Base-by-base conservation (phyloP, 2,797 vertebrate species). In the Siniperca undulata region DNA sequence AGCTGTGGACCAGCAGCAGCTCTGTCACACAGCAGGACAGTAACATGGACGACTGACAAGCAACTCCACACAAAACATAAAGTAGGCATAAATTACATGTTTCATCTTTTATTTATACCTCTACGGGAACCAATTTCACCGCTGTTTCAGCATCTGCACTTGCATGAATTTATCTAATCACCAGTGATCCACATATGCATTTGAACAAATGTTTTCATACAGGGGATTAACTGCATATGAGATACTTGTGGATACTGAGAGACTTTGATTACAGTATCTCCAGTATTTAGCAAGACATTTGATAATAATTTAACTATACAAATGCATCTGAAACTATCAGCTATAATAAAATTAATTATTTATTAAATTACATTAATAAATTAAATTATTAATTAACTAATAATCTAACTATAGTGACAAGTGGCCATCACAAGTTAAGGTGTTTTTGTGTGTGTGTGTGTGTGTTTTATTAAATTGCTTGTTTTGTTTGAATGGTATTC, bases 1-100 rank as follows among this genome's bases (percentile, higher is more conserved):
- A 94, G 86, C 91, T 89, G 87, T 66, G 77, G 70, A 83, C 44
- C 81, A 87, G 75, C 78, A 83, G 74, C 65, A 13, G 53, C 40
- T 70, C 72, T 7, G 81, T 84, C 85, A 82, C 76, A 76, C 81
- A 84, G 80, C 81, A 64, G 67, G 81, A 77, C 74, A 60, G 81
- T 59, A 78, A 87, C 72, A 81, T 69, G 84, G 86, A 79, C 82
- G 71, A 82, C 61, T 80, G 89, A 78, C 83, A 65, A 73, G 36
- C 2, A 42, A 20, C 34, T 55, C 44, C 36, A 64, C 74, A 67
- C 69, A 38, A 65, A 60, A 58, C 38, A 44, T 46, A 6, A 61
- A 36, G 44, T 7, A 24, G 30, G 61, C 53, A 55, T 61, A 70
- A 74, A 70, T 60, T 16, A 73, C 36, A 44, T 5, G 12, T 30